A percentile compares a stretch with the other conserved stretches of the same genome.
Conservation (phyloP, 2,113 vertebrate genomes). For the Pandion haliaetus region DNA sequence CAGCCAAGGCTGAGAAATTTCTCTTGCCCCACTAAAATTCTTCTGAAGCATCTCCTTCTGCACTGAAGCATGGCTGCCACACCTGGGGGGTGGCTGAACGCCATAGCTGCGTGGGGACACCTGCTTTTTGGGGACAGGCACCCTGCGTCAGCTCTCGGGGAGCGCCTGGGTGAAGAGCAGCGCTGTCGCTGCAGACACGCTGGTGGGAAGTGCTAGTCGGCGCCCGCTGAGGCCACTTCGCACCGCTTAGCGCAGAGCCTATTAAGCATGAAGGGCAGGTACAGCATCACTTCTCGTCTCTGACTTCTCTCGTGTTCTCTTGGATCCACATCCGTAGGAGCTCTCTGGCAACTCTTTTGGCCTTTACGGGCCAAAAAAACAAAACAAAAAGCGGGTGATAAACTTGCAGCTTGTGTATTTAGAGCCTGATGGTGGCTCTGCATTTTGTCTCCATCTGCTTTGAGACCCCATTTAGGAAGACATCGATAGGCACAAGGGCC, state of each 20-base stretch:
- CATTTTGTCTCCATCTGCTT: not conserved
- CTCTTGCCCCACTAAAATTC: not conserved
- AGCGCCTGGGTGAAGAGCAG: not conserved
- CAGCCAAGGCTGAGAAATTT: not conserved
- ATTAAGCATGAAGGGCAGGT: not conserved
- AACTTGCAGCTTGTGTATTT: not conserved
- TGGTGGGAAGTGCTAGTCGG: not conserved
- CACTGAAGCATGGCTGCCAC: not conserved
- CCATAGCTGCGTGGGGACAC: not conserved
- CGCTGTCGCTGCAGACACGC: accelerated
- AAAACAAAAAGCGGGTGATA: accelerated
- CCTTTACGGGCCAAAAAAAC: not conserved
- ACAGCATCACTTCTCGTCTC: not conserved
- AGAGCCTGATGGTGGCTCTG: not conserved
- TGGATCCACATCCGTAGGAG: not conserved
- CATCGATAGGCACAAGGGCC: not conserved
- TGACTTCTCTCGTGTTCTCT: not conserved
- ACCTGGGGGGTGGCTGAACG: not conserved
- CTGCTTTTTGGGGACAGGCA: not conserved
- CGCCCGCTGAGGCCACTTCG: not conserved
- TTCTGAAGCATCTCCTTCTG: accelerated
- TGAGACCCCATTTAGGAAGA: not conserved
- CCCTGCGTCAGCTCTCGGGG: no score
- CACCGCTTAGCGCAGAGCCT: not conserved
- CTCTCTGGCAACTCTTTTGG: not conserved